Evolutionary conservation across 2,888 invertebrate genomes (phyloP).

Genomic region (Perizoma flavofasciatum): DNA sequence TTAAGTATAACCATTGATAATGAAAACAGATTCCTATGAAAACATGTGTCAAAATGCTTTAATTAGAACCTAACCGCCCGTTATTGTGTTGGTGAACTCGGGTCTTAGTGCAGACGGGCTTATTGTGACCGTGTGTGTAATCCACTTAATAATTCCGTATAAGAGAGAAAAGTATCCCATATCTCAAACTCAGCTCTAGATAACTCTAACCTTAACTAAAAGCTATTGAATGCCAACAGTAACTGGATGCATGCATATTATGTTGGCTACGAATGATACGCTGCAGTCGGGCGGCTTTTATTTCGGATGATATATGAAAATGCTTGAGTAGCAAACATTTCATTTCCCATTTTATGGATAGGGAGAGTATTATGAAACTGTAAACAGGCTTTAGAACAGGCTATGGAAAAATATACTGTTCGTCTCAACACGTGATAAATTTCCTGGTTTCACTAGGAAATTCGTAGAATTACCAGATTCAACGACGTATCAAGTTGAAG

Average conservation of each 20-base stretch:
- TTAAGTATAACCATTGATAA: too few relatives aligned
- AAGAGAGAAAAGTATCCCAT: too few relatives aligned
- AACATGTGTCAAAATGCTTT: too few relatives aligned
- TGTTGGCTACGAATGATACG: conserved; percentile 36
- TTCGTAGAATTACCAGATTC: too few relatives aligned
- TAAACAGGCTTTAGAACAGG: conserved; percentile 4
- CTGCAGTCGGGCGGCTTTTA: conserved; percentile 34
- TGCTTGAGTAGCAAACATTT: conserved; percentile 33
- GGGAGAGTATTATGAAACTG: conserved; percentile 11
- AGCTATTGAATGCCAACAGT: conserved; percentile 11
- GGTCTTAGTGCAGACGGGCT: too few relatives aligned
- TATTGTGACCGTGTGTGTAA: too few relatives aligned
- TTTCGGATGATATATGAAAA: conserved; percentile 39
- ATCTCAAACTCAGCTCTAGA: not conserved
- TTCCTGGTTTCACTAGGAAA: not conserved
- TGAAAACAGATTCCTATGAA: too few relatives aligned
- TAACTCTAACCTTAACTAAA: not conserved
- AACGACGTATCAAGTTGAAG: too few relatives aligned
- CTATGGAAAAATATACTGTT: not conserved
- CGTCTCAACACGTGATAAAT: conserved; percentile 2
- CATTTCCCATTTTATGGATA: conserved; percentile 19
- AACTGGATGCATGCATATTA: conserved; percentile 27
- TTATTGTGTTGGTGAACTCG: too few relatives aligned
- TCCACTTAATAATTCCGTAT: too few relatives aligned
- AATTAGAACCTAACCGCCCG: too few relatives aligned